These are phyloP conservation scores for Cotesia vestalis DNA, from an alignment of 1,140 invertebrate genomes.

Conservation along the genomic window DNA sequence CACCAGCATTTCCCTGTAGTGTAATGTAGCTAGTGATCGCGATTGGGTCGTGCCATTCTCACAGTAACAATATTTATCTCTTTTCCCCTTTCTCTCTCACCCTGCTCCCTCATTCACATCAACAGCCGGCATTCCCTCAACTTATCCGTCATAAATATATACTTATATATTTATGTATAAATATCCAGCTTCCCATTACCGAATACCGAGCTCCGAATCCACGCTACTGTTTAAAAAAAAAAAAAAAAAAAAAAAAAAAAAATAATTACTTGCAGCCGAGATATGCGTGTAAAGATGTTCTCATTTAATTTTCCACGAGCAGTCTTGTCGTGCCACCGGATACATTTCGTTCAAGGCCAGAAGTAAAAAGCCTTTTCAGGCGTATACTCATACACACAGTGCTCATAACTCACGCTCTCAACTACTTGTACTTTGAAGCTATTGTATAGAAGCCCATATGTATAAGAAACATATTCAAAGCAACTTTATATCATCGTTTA, in stretches of 20 bases:
- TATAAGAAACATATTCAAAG: background rate
- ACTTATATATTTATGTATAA: background rate
- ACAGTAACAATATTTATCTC: slow-evolving; percentile 38
- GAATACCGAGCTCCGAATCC: background rate
- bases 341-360: slow-evolving; percentile 65
- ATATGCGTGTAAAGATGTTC: background rate
- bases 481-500: slow-evolving; percentile 1
- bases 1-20: slow-evolving; percentile 6
- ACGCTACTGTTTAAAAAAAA: background rate
- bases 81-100: slow-evolving; percentile 7
- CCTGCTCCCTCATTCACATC: slow-evolving; percentile 17
- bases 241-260: background rate
- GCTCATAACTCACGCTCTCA: slow-evolving; percentile 14
- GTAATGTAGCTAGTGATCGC: slow-evolving; percentile 11
- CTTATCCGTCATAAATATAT: slow-evolving; percentile 30
- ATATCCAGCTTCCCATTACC: background rate
- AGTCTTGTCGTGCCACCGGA: slow-evolving; percentile 55
- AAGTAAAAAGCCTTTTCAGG: slow-evolving; percentile 65
- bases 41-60: slow-evolving; percentile 40
- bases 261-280: background rate
- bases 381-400: slow-evolving; percentile 40
- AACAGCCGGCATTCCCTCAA: slow-evolving; percentile 18
- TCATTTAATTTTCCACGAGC: slow-evolving; percentile 14
- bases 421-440: background rate
- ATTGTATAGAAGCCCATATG: slow-evolving; percentile 2